These are phyloP conservation scores for Bubo scandiacus DNA, from an alignment of 2,113 vertebrate species.

Conservation along the genomic window DNA sequence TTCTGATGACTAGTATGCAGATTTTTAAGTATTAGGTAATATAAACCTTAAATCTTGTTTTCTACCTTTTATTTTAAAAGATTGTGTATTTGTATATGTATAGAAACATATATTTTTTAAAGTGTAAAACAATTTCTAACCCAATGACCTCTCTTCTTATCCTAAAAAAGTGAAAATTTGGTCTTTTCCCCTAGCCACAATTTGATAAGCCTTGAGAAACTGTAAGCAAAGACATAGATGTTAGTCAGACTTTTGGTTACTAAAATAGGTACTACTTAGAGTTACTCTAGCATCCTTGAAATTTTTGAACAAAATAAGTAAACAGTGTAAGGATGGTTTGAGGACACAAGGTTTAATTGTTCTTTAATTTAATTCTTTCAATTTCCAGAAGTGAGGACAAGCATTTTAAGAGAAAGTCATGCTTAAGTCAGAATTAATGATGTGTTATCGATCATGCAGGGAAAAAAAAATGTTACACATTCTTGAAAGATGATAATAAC, in stretches of 20 bases:
- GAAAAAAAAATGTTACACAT: not conserved
- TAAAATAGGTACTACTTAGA: not conserved
- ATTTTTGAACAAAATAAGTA: not conserved
- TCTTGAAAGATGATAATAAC: not conserved
- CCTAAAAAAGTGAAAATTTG: not conserved
- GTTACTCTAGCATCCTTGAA: not conserved
- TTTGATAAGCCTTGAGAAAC: not conserved
- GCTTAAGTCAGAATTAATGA: not conserved
- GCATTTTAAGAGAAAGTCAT: not conserved
- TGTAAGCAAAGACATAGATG: not conserved
- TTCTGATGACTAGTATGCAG: not conserved
- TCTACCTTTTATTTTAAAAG: not conserved
- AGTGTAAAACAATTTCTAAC: not conserved
- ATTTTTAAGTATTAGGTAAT: not conserved
- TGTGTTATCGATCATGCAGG: not conserved
- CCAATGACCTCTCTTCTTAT: not conserved
- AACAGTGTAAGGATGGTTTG: not conserved
- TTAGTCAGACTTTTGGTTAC: not conserved
- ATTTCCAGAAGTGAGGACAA: not conserved
- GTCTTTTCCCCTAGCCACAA: not conserved
- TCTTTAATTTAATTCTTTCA: not conserved
- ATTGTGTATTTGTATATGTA: accelerated
- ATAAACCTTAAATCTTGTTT: not conserved
- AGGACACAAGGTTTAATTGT: not conserved
- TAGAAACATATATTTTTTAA: not conserved